A percentile compares a stretch with the other conserved stretches of the same genome.
phyloP scores from a whole-genome alignment of 2,888 invertebrate genomes.

The Eudasyphora cyanicolor region DNA sequence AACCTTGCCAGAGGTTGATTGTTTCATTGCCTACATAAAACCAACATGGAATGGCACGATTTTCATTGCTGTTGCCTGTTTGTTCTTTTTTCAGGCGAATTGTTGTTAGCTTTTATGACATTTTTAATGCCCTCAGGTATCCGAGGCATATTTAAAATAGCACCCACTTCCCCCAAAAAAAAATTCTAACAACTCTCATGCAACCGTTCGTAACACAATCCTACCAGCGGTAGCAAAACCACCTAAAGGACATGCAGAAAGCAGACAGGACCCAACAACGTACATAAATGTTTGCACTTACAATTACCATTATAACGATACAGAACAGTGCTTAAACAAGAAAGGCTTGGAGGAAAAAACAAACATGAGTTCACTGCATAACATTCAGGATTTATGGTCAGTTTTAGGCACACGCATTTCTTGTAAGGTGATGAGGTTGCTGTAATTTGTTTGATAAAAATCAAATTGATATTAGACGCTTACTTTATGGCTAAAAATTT shows the following conservation, averaged over 20 bases:
- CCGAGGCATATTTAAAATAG: constrained; percentile 33
- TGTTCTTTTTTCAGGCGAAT: not conserved
- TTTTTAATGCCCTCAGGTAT: constrained; percentile 41
- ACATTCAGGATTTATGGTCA: constrained; percentile 36
- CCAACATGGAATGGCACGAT: not conserved
- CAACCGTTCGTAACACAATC: not conserved
- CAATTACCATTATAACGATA: constrained; percentile 33
- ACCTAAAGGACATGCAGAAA: not conserved
- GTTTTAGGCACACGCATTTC: not conserved
- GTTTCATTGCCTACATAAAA: not conserved
- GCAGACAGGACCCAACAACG: not conserved
- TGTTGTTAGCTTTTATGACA: constrained; percentile 33
- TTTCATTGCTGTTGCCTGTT: not conserved
- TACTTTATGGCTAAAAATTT: constrained; percentile 35
- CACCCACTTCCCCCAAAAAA: not conserved
- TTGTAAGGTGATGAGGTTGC: not conserved
- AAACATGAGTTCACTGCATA: constrained; percentile 17
- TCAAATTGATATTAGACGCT: constrained; percentile 57
- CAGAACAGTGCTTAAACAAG: not conserved
- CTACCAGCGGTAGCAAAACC: not conserved
- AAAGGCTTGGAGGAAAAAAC: not conserved
- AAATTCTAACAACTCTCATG: not conserved
- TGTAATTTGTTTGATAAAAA: constrained; percentile 50
- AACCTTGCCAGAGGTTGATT: constrained; percentile 8
- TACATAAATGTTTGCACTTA: constrained; percentile 43